phyloP scores from a whole-genome alignment of 2,113 vertebrate species.

The Gallinago paraguaiae region DNA sequence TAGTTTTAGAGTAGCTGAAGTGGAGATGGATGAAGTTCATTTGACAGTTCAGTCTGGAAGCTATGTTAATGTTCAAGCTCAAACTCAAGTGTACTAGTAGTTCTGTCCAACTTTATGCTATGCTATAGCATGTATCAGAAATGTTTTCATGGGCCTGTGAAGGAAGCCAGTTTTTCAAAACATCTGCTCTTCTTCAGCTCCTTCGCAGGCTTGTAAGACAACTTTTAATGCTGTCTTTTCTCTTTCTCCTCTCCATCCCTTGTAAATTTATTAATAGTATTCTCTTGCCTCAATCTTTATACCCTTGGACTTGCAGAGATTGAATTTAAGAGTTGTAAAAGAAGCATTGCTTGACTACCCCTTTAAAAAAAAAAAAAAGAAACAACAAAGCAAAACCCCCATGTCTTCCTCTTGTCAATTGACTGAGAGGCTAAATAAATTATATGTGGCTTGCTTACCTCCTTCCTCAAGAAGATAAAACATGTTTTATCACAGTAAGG shows the following conservation, averaged over 20 bases:
- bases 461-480: background rate
- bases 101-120: background rate
- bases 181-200: background rate
- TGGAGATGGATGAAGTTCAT: background rate
- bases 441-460: background rate
- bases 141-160: background rate
- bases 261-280: background rate
- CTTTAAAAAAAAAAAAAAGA: background rate
- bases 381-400: background rate
- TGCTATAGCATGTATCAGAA: background rate
- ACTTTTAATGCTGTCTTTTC: background rate
- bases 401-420: background rate
- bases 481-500: background rate
- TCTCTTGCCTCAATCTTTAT: background rate
- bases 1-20: background rate
- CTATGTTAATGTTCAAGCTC: background rate
- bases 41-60: background rate
- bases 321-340: background rate
- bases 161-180: background rate
- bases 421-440: background rate
- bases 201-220: background rate
- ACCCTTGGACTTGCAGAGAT: background rate
- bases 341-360: background rate
- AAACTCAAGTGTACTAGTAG: background rate
- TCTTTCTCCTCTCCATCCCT: background rate